Evolutionary conservation across 2,797 vertebrate species (phyloP).

Genomic region (Manis pentadactyla): DNA sequence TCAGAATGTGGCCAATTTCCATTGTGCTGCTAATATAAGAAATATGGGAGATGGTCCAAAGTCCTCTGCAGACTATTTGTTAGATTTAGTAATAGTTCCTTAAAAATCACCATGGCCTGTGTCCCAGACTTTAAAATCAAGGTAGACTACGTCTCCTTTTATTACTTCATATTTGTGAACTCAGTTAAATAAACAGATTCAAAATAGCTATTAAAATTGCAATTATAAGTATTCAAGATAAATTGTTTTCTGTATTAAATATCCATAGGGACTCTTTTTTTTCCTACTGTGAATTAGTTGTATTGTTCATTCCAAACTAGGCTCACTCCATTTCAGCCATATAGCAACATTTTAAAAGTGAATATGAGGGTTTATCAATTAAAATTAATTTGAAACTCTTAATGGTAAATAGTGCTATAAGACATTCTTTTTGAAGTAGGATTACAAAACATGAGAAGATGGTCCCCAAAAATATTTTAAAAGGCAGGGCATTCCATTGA

Average conservation of each 20-base stretch:
- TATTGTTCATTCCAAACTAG: slow-evolving; percentile 1
- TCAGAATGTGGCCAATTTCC: neutral
- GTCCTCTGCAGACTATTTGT: neutral
- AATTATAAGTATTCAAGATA: slow-evolving; percentile 8
- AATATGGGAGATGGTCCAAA: slow-evolving; percentile 9
- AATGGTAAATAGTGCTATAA: neutral
- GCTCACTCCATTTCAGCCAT: neutral
- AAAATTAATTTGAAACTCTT: neutral
- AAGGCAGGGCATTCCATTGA: neutral
- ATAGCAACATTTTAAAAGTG: neutral
- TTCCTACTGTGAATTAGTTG: neutral
- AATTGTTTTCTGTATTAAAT: slow-evolving; percentile 23
- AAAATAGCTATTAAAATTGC: slow-evolving; percentile 4
- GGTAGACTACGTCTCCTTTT: neutral
- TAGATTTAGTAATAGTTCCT: neutral
- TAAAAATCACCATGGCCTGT: neutral
- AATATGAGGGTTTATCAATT: neutral
- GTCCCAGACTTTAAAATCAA: slow-evolving; percentile 16
- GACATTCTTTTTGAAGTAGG: neutral
- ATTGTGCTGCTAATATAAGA: neutral
- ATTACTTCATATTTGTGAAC: neutral
- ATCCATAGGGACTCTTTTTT: neutral
- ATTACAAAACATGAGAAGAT: neutral
- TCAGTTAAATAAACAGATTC: neutral
- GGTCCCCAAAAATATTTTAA: neutral